Base-by-base conservation (phyloP, 2,797 vertebrate genomes). In the Delichon dasypus region DNA sequence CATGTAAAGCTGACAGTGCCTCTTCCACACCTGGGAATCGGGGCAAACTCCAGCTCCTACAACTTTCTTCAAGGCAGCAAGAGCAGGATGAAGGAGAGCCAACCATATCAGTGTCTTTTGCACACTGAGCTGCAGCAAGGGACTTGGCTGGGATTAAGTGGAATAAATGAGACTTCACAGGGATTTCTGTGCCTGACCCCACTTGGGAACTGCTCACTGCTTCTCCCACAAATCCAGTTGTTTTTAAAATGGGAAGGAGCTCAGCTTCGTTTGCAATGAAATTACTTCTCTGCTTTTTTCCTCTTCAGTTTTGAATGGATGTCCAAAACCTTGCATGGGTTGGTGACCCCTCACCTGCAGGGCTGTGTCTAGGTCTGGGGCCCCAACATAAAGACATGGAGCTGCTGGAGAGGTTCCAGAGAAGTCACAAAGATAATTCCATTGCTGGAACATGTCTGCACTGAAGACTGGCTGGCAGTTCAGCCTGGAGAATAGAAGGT, bases 1-100 rank as follows among this genome's bases (percentile, higher is more conserved):
- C 4, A 23, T 12, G 40, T 0, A 0, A 68, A 68, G 45, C 17
- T 66, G 72, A 13, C 2, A 12, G 44, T 36, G n/a, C 18, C 60
- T 51, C 58, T 66, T 38, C 50, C 1, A 2, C 22, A 26, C 64
- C 74, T 58, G 83, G 55, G 60, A 62, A 15, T 1, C 0, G 0
- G 26, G 57, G 42, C 20, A 66, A 22, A 54, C 62, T 75, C 66
- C 55, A 17, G 67, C 38, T 77, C 55, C 47, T 55, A n/a, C 34
- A 61, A 18, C 74, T 55, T 85, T 38, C 42, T 79, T 30, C 4
- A 19, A 85, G 67, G 67, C 54, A 79, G 48, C 27, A 50, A 11
- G 67, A 73, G 67, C 34, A 48, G 67, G 40, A 78, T n/a, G 47
- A 83, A 54, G 53, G 36, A 65, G 12, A 78, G 36, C 50, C 32